These are phyloP conservation scores for Drosophila lutescens DNA, from an alignment of 2,888 invertebrate species.

Conservation along the genomic window DNA sequence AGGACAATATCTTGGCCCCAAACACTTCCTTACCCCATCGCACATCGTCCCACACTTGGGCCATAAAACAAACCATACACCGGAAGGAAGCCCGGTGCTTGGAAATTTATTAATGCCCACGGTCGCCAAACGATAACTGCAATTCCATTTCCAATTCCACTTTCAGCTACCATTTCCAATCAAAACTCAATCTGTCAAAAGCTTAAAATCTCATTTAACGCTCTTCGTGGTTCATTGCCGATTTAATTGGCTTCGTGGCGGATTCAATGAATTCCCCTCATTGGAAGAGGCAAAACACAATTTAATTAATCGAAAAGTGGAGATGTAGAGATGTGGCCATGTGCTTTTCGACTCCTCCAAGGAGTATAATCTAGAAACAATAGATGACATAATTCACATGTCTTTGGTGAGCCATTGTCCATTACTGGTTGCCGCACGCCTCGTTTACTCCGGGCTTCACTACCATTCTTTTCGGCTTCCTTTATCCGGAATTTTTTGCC, in stretches of 20 bases:
- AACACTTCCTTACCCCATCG: slow-evolving; percentile 29
- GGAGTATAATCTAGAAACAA: slow-evolving; percentile 40
- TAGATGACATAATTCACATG: slow-evolving; percentile 43
- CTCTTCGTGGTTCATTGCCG: slow-evolving; percentile 31
- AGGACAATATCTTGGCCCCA: slow-evolving; percentile 70
- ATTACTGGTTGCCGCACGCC: slow-evolving; percentile 44
- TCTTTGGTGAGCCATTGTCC: slow-evolving; percentile 38
- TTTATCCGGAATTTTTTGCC: slow-evolving; percentile 24
- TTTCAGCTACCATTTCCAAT: slow-evolving; percentile 21
- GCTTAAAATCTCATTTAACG: slow-evolving; percentile 44
- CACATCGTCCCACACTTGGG: slow-evolving; percentile 41
- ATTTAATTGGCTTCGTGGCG: slow-evolving; percentile 42
- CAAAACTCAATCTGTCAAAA: slow-evolving; percentile 37
- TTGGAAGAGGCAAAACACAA: slow-evolving; percentile 46
- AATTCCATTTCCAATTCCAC: slow-evolving; percentile 31
- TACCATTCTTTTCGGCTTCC: slow-evolving; percentile 26
- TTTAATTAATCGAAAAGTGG: slow-evolving; percentile 64
- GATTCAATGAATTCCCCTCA: no score
- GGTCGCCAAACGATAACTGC: slow-evolving; percentile 31
- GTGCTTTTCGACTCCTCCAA: slow-evolving; percentile 10
- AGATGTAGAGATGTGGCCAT: slow-evolving; percentile 12
- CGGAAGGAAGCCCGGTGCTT: slow-evolving; percentile 59
- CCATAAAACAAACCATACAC: slow-evolving; percentile 68
- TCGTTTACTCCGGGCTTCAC: slow-evolving; percentile 48
- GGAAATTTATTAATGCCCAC: slow-evolving; percentile 71